Percentiles rank a stretch among this genome's conserved stretches.
phyloP scores from a whole-genome alignment of 1,140 invertebrate species.

The Euura saliciscinereae region DNA sequence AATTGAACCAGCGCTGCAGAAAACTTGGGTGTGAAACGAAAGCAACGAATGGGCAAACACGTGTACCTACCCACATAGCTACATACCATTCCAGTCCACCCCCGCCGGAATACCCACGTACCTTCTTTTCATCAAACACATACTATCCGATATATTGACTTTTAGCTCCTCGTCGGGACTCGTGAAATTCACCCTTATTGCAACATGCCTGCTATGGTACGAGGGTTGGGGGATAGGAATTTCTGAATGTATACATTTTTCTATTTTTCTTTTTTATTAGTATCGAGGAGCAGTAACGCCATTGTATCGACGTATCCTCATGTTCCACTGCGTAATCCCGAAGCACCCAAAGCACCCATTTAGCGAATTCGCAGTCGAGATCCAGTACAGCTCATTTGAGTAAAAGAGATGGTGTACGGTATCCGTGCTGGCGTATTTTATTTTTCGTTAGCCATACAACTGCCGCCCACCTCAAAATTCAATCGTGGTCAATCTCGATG shows the following conservation, averaged over 20 bases:
- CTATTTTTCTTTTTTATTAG: neutral
- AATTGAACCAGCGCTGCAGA: neutral
- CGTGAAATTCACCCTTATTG: no score
- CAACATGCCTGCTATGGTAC: no score
- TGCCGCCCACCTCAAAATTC: neutral
- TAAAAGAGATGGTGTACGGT: conserved; percentile 16
- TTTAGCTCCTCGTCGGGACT: no score
- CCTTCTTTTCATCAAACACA: no score
- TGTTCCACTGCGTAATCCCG: neutral
- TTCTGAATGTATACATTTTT: neutral
- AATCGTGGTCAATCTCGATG: neutral
- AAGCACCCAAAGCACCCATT: conserved; percentile 23
- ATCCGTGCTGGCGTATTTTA: conserved; percentile 23
- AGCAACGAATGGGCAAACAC: neutral
- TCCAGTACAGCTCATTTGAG: conserved; percentile 20
- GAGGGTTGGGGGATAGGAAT: neutral
- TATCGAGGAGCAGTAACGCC: neutral
- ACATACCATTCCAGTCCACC: no score
- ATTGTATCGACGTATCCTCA: neutral
- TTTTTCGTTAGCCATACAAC: conserved; percentile 22
- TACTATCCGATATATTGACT: no score
- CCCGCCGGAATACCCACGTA: no score
- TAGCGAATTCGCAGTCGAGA: conserved; percentile 18
- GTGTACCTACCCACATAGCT: no score
- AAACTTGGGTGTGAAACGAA: neutral